These are phyloP conservation scores for Acanthochromis polyacanthus DNA, from an alignment of 2,113 vertebrate genomes.

Conservation along the genomic window DNA sequence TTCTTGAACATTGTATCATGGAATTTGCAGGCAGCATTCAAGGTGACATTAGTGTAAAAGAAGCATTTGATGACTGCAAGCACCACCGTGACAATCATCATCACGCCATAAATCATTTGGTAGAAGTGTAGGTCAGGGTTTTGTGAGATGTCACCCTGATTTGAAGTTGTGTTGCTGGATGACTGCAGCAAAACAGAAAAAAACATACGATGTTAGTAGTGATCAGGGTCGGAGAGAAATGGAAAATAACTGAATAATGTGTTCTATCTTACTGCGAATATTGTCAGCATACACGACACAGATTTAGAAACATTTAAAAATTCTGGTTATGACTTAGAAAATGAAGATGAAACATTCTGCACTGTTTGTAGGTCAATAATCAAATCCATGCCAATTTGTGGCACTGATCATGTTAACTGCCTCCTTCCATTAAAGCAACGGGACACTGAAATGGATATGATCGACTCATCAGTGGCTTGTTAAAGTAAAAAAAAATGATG, in stretches of 20 bases:
- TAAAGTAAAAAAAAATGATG: no score
- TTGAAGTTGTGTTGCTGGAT: background rate
- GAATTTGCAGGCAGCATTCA: conserved; percentile 81
- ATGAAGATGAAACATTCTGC: no score
- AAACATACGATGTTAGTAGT: background rate
- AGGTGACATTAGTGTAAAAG: conserved; percentile 82
- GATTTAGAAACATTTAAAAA: no score
- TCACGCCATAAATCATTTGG: conserved; percentile 78
- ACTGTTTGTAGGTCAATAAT: no score
- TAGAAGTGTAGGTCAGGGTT: conserved; percentile 79
- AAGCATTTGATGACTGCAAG: conserved; percentile 78
- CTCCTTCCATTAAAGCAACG: no score
- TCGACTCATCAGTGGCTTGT: no score
- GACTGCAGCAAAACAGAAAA: conserved; percentile 19
- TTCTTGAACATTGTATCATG: conserved; percentile 85
- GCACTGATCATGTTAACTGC: no score
- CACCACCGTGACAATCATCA: conserved; percentile 59
- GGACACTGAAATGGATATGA: no score
- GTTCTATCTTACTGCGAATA: no score
- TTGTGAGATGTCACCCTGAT: conserved; percentile 57
- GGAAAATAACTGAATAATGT: background rate
- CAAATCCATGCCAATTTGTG: no score
- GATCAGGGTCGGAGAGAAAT: background rate
- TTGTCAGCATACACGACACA: no score
- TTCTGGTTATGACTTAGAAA: no score